A percentile compares a stretch with the other conserved stretches of the same genome.
Evolutionary conservation across 2,113 vertebrate genomes (phyloP).

Genomic region (Lepus timidus): DNA sequence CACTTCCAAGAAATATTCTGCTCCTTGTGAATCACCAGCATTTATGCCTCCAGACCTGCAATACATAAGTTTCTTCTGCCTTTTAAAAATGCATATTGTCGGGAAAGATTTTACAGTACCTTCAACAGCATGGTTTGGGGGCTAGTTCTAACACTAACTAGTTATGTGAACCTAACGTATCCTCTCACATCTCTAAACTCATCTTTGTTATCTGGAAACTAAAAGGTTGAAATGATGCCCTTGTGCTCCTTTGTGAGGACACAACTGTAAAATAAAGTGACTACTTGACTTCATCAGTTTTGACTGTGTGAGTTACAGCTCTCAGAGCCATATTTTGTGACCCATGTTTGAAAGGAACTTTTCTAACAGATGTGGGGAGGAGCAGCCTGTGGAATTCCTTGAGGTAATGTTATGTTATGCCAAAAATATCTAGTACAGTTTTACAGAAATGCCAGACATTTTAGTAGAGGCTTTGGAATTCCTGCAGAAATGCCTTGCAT

Average conservation of each 20-base stretch:
- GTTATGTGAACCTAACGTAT: background rate
- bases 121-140: background rate
- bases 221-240: background rate
- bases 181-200: background rate
- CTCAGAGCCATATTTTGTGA: slow-evolving; percentile 38
- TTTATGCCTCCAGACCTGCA: background rate
- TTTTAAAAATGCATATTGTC: background rate
- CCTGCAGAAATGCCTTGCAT: slow-evolving; percentile 42
- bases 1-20: background rate
- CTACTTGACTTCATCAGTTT: slow-evolving; percentile 42
- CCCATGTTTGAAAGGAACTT: slow-evolving; percentile 63
- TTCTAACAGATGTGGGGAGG: slow-evolving; percentile 80
- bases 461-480: slow-evolving; percentile 62
- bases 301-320: background rate
- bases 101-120: background rate
- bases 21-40: background rate
- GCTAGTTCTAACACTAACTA: background rate
- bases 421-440: slow-evolving; percentile 81
- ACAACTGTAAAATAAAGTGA: background rate
- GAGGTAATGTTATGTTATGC: slow-evolving; percentile 82
- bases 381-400: slow-evolving; percentile 80
- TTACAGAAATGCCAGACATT: slow-evolving; percentile 75
- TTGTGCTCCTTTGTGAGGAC: background rate
- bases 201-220: slow-evolving; percentile 32
- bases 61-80: background rate